Evolutionary conservation across 2,113 vertebrate genomes (phyloP), one percentile per base, ranked within the genome.

Genomic region (Pungitius pungitius): DNA sequence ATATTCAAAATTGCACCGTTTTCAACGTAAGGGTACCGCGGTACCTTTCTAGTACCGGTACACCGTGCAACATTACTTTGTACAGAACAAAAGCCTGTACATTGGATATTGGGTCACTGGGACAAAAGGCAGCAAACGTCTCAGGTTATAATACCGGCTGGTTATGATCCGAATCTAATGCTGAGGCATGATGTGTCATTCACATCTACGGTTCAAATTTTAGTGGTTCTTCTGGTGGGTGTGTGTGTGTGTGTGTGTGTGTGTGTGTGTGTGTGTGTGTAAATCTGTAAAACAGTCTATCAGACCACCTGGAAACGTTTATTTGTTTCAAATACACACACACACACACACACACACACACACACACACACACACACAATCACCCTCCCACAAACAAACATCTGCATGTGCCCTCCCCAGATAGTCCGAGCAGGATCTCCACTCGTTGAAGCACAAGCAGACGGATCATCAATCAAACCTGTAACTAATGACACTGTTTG

Each of bases 261-360:
- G 33, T 33, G 22, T 58, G 13, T 47, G 26, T 37, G 27, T 15
- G 56, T 6, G 54, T 6, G 54, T 3, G 18, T 49, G 47, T 45
- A 59, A 73, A 69, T 76, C 56, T n/a, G 72, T 54, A n/a, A n/a
- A 30, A 30, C 40, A 24, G 54, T 57, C 22, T 26, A 12, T 43
- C 13, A 4, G 43, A 33, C 75, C 74, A 79, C 70, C 64, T 73
- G 27, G 63, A 88, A 81, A 83, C 30, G 37, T 84, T 78, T 54
- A 67, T 90, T 85, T 62, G 70, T 68, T 68, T 70, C 54, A 54
- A n/a, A n/a, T n/a, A n/a, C n/a, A n/a, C n/a, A n/a, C n/a, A n/a
- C n/a, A n/a, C n/a, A n/a, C n/a, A n/a, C n/a, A n/a, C n/a, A n/a
- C n/a, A n/a, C n/a, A n/a, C n/a, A n/a, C n/a, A n/a, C n/a, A n/a